Evolutionary conservation across 2,113 vertebrate genomes (phyloP), one percentile per base, ranked within the genome.

Genomic region (Podocnemis expansa): DNA sequence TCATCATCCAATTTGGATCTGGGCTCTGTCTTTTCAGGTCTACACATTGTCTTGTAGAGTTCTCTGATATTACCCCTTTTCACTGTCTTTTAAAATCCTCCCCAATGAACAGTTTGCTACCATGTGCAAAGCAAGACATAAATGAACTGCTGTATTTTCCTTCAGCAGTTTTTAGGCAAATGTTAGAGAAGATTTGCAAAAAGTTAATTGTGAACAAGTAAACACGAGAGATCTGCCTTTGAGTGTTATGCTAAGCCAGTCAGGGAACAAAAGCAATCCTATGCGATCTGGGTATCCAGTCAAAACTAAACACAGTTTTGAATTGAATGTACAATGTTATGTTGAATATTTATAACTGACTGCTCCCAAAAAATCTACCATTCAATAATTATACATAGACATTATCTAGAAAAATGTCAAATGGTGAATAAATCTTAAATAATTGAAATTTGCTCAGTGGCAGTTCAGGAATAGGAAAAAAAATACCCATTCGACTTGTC

Each of bases 11-110:
- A 0, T 93, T 96, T 89, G 73, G 41, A 34, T 27, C 70, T 82
- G 31, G n/a, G 84, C 63, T 79, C 91, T 82, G 88, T 73, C 92
- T 41, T 91, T 85, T 87, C 3, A 0, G 45, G 89, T 89, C 94
- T 84, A 80, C 89, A 58, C 21, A 17, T 96, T 96, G 49, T 29
- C 73, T 63, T 21, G 78, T 80, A 83, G 82, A 84, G 86, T 93
- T 80, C 78, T 91, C 63, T n/a, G 2, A 0, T 6, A 82, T 27
- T 82, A 58, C 94, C 94, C 87, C 80, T 88, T 96, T 70, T 83
- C 88, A 95, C 95, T 75, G 29, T 96, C 93, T 91, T 49, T 29
- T 84, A 78, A 91, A 96, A 97, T 96, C 96, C 93, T 80, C 78
- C 90, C 4, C 8, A 13, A 52, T 2, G 0, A 73, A 54, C 27